Conservation (phyloP, 2,113 vertebrate species). For the Microtus pennsylvanicus region DNA sequence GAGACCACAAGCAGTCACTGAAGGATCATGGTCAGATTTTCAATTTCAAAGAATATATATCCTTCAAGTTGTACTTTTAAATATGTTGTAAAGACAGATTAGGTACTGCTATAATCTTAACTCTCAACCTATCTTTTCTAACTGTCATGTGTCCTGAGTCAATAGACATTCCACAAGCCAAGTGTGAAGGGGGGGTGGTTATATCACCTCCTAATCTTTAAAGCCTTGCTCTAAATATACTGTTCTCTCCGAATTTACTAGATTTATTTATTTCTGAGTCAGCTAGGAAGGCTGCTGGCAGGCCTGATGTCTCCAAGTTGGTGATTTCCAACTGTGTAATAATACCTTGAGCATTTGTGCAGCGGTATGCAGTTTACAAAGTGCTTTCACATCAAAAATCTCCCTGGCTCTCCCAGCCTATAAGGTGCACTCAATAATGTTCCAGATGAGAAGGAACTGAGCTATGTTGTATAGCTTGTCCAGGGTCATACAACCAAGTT, state of each 20-base stretch:
- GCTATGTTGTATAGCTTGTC: background rate
- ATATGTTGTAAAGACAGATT: background rate
- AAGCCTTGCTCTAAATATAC: constrained; percentile 7
- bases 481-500: background rate
- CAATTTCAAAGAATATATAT: background rate
- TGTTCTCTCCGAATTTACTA: constrained; percentile 21
- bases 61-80: background rate
- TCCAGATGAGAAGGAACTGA: constrained; percentile 39
- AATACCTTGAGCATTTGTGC: constrained; percentile 61
- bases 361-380: constrained; percentile 69
- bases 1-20: background rate
- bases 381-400: constrained; percentile 73
- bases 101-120: background rate
- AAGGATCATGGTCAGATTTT: background rate
- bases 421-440: background rate
- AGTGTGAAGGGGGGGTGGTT: background rate
- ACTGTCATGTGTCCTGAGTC: background rate
- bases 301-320: constrained; percentile 52
- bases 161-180: background rate
- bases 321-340: constrained; percentile 72
- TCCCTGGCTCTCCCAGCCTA: background rate
- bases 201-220: constrained; percentile 1
- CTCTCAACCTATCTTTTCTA: constrained; percentile 18
- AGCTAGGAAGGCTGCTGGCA: constrained; percentile 42
- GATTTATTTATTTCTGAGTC: constrained; percentile 67